Evolutionary conservation across 2,797 vertebrate species (phyloP).

Genomic region (Sternotherus odoratus): DNA sequence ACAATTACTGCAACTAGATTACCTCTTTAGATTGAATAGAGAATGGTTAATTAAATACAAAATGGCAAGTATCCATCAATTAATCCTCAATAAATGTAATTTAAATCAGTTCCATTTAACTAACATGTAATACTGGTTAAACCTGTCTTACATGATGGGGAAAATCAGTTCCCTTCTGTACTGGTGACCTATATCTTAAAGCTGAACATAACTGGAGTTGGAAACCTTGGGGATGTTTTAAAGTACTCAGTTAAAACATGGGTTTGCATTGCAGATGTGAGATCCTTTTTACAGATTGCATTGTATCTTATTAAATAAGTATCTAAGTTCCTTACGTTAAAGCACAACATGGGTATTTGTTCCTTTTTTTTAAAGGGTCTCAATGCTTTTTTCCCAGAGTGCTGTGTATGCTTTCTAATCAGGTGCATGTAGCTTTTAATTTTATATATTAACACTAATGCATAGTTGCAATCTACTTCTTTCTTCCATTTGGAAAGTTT

Average conservation of each 20-base stretch:
- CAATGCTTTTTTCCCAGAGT: neutral
- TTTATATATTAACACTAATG: neutral
- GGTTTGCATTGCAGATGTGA: neutral
- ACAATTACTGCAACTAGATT: fast-evolving
- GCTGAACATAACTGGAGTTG: fast-evolving
- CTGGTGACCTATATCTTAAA: neutral
- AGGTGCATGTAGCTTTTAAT: neutral
- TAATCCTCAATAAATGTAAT: neutral
- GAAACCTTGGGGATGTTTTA: neutral
- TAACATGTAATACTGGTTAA: neutral
- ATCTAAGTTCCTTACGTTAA: neutral
- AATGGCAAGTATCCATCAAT: neutral
- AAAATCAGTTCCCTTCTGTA: neutral
- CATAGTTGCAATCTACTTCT: neutral
- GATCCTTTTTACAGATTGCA: neutral
- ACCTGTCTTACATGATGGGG: neutral
- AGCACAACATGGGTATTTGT: constrained; percentile 28
- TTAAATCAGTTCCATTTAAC: neutral
- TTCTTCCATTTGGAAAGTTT: constrained; percentile 55
- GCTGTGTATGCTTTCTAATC: neutral
- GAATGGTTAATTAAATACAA: neutral
- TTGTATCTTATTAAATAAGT: neutral
- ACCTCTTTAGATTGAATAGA: neutral
- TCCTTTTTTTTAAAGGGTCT: neutral
- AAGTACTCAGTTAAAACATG: neutral